Evolutionary conservation across 2,888 invertebrate genomes (phyloP).

Genomic region (Scaptomyza tumidula): DNA sequence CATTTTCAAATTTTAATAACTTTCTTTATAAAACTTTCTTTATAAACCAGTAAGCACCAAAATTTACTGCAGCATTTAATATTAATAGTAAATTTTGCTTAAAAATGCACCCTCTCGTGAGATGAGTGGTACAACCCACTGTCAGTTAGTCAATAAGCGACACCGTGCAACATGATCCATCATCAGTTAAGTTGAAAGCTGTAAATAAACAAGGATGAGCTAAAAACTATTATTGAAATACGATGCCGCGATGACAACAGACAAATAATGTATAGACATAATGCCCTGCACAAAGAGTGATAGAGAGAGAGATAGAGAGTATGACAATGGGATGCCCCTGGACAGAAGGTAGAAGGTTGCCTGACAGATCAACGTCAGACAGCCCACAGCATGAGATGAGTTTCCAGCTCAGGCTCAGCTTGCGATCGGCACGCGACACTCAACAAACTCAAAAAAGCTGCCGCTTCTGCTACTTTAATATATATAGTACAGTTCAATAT

Average conservation of each 20-base stretch:
- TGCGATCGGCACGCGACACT: constrained; percentile 74
- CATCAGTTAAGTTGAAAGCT: constrained; percentile 70
- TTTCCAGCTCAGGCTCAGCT: constrained; percentile 58
- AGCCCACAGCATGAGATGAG: constrained; percentile 70
- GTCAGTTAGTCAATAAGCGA: constrained; percentile 68
- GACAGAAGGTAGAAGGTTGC: constrained; percentile 30
- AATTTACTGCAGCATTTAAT: not conserved
- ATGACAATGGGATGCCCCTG: constrained; percentile 18
- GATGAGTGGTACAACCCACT: constrained; percentile 30
- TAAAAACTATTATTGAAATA: constrained; percentile 74
- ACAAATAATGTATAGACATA: constrained; percentile 32
- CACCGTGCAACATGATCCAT: constrained; percentile 77
- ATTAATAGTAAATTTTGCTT: not conserved
- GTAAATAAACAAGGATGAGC: constrained; percentile 48
- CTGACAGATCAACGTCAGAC: constrained; percentile 45
- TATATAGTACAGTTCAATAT: constrained; percentile 18
- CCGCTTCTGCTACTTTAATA: constrained; percentile 28
- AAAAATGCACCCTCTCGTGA: constrained; percentile 30
- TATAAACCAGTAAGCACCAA: not conserved
- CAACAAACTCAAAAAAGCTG: constrained; percentile 41
- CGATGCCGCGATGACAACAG: constrained; percentile 75
- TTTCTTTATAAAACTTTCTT: not conserved
- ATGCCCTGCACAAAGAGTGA: not conserved
- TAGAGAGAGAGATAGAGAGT: constrained; percentile 3
- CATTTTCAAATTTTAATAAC: not conserved